Base-by-base conservation (phyloP, 2,797 vertebrate genomes). In the Esox masquinongy region DNA sequence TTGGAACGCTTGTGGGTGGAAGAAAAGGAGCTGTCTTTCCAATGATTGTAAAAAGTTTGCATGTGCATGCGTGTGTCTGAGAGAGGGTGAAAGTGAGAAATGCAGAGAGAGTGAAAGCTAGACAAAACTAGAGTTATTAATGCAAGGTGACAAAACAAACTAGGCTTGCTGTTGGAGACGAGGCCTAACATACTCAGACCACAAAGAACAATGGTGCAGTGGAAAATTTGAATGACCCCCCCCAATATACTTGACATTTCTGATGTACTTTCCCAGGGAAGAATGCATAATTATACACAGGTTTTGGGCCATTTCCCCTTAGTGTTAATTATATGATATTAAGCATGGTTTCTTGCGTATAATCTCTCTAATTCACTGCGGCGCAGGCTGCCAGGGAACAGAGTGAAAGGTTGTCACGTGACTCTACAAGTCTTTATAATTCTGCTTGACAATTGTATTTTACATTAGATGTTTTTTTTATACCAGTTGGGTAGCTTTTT, bases 311-410 rank as follows among this genome's bases (percentile, higher is more conserved):
- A 83, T 84, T 84, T 86, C 64, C 87, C 51, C 73, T 76, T 87
- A 75, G 84, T 85, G 88, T 92, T 92, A 92, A 93, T 93, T 92
- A 91, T 89, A 84, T 90, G 87, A 92, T 88, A 92, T 93, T 92
- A 93, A 89, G 81, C 88, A 92, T 90, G 91, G 86, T 81, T 90
- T 92, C 87, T 85, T 92, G 88, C 90, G 84, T 91, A 88, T 93
- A 93, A 94, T 93, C 92, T 93, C 90, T 88, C 85, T 86, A 81
- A 88, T 84, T 76, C 86, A 82, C 81, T 87, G 69, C 73, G 82
- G 85, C 84, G 68, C 75, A 80, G 88, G 68, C 80, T 92, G 88
- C 89, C 89, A 91, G 86, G 74, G 84, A 81, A 87, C 74, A 79
- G 78, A 89, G 89, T 90, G 90, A 91, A 91, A 88, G 77, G 47